Evolutionary conservation across 92 coral and sea anemone species (phyloP), one percentile per base, ranked within the genome.

Genomic region (Plumapathes pennacea): DNA sequence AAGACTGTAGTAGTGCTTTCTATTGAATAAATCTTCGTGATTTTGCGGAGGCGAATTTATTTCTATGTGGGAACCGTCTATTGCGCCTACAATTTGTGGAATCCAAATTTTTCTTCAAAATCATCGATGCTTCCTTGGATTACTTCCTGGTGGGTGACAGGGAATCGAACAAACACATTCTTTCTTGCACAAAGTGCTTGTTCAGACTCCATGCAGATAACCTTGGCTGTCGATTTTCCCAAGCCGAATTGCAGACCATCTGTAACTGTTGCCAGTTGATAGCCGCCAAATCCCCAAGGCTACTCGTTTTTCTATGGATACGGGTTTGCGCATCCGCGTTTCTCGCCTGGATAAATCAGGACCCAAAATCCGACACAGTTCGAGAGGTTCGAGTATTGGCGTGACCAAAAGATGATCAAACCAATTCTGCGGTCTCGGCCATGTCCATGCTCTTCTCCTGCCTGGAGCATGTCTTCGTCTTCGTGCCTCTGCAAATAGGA

Each of bases 31-130:
- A 48, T 76, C 76, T 19, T 55, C 31, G 32, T 60, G 69, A 57
- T 67, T 52, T 42, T 54, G 54, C 10, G 27, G 63, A 18, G 83
- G 83, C 49, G 69, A 68, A 13, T 55, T 76, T 6, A 74, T 64
- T 55, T 54, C 67, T 10, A 65, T 76, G 41, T 66, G 83, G 13
- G 66, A 52, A 15, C 79, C 85, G 62, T 78, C 77, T 24, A 76
- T 58, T 18, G 83, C 70, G 3, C 76, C 75, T 29, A 65, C 53
- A 21, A 44, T 37, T 51, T 68, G 77, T 29, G 77, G 64, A 40
- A 78, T 44, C 63, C 51, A 48, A 48, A 78, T 33, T 54, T 27
- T 42, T 78, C 69, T 45, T 78, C 80, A 47, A 63, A 78, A 15
- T 38, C 46, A 15, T 66, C 80, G 44, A 78, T 54, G 17, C 40